Conservation (phyloP, 2,888 invertebrate species). For the Scaptomyza cyrtandrae region DNA sequence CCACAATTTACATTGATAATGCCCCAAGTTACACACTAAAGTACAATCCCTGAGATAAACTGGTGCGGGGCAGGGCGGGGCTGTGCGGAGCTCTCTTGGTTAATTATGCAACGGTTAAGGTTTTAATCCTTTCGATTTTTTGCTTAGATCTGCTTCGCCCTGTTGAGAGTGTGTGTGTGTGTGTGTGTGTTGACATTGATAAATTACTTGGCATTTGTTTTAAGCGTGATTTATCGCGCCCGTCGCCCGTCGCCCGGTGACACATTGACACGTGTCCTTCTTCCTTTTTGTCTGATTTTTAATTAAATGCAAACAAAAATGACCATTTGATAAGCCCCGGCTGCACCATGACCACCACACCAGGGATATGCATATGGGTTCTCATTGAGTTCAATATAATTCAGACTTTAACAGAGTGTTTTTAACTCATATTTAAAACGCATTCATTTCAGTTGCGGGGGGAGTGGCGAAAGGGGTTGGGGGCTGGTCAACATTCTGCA, state of each 20-base stretch:
- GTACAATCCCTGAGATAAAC: background rate
- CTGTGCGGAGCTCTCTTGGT: constrained; percentile 22
- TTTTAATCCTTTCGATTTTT: constrained; percentile 76
- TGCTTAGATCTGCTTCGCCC: constrained; percentile 33
- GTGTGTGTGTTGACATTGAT: constrained; percentile 77
- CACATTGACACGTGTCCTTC: constrained; percentile 82
- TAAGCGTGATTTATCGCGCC: constrained; percentile 83
- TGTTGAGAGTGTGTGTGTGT: constrained; percentile 63
- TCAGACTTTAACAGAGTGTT: constrained; percentile 39
- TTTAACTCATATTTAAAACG: constrained; percentile 77
- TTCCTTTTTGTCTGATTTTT: constrained; percentile 78
- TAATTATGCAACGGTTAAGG: constrained; percentile 75
- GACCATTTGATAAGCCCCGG: constrained; percentile 81
- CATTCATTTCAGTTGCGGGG: constrained; percentile 38
- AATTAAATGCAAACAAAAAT: constrained; percentile 84
- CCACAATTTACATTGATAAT: constrained; percentile 54
- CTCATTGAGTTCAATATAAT: constrained; percentile 3
- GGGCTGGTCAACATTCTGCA: constrained; percentile 48
- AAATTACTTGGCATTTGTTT: constrained; percentile 82
- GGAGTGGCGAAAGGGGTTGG: background rate
- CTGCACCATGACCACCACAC: constrained; percentile 1
- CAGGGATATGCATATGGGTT: constrained; percentile 14
- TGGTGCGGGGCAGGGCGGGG: too few species aligned
- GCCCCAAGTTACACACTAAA: constrained; percentile 6
- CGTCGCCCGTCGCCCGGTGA: constrained; percentile 44